Evolutionary conservation across 2,113 vertebrate species (phyloP), one percentile per base, ranked within the genome.

Genomic region (Meleagris gallopavo): DNA sequence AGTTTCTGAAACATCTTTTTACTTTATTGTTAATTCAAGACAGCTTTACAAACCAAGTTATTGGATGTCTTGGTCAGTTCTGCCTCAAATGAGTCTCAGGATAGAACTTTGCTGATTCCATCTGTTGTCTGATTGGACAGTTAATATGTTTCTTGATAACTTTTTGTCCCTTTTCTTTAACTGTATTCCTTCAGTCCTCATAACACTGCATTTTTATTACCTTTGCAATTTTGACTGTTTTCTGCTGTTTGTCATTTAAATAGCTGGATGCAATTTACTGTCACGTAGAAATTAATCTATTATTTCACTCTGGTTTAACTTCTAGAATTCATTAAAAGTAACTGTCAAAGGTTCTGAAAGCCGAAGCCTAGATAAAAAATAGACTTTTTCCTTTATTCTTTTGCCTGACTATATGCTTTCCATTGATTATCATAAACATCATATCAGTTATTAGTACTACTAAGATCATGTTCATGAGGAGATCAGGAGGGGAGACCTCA

Each of bases 301-400:
- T 86, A 57, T 75, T 93, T 89, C 29, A 46, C 21, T 81, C 29
- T 75, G 11, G 13, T 82, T 60, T 83, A 43, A 54, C 15, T 69
- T 16, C 54, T 73, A 76, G 91, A 89, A 94, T 79, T 93, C 3
- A 64, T 94, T 85, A 85, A 96, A 94, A 93, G 64, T 43, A 86
- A 21, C 13, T 32, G 30, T 86, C 45, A 76, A 74, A 71, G 17
- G 5, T 84, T 88, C 41, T 82, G 55, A 65, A 65, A 93, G 71
- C 13, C 19, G 22, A 24, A 71, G 41, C 25, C 19, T n/a, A 86
- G 9, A 25, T 27, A 62, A 27, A 86, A 19, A 38, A 14, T 30
- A 73, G 30, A 1, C 45, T 20, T 58, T 83, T 94, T 43, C 43
- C 25, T 78, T 91, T 61, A 41, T 88, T 83, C 16, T 85, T 87